phyloP scores from a whole-genome alignment of 2,888 invertebrate species.

The Coecobrya sp. region DNA sequence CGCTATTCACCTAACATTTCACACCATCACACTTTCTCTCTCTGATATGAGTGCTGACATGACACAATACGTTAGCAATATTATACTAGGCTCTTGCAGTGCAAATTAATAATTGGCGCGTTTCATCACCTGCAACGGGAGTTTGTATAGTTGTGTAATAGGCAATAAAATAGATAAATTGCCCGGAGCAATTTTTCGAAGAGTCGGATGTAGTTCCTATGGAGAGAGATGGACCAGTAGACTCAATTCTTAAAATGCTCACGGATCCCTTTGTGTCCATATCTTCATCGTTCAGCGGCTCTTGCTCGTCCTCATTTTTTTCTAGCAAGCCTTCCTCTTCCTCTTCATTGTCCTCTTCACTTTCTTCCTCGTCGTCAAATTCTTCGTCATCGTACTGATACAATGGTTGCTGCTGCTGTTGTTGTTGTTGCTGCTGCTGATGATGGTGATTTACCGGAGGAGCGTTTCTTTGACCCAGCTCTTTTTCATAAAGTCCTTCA shows the following conservation, averaged over 20 bases:
- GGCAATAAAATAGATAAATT: slow-evolving; percentile 86
- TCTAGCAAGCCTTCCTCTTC: slow-evolving; percentile 70
- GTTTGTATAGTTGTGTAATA: slow-evolving; percentile 79
- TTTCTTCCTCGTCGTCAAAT: slow-evolving; percentile 67
- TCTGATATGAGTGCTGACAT: slow-evolving; percentile 26
- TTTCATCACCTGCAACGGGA: slow-evolving; percentile 74
- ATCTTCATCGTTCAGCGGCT: slow-evolving; percentile 31
- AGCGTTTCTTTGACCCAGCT: slow-evolving; percentile 62
- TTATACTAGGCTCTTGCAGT: slow-evolving; percentile 9
- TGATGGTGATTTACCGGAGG: slow-evolving; percentile 48
- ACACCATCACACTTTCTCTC: too few relatives aligned
- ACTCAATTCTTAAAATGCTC: slow-evolving; percentile 81
- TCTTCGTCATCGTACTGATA: slow-evolving; percentile 71
- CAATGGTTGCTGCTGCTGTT: slow-evolving; percentile 39
- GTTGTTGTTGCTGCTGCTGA: too few relatives aligned
- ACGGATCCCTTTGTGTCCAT: slow-evolving; percentile 62
- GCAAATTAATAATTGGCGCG: slow-evolving; percentile 55
- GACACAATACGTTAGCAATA: neutral
- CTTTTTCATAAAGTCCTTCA: slow-evolving; percentile 76
- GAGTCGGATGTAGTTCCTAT: slow-evolving; percentile 84
- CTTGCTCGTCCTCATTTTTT: slow-evolving; percentile 45
- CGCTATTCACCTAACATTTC: neutral
- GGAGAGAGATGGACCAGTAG: slow-evolving; percentile 85
- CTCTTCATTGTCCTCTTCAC: slow-evolving; percentile 58
- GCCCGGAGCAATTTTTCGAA: slow-evolving; percentile 83